Evolutionary conservation across 2,888 invertebrate species (phyloP).

Genomic region (Choreutis nemorana): DNA sequence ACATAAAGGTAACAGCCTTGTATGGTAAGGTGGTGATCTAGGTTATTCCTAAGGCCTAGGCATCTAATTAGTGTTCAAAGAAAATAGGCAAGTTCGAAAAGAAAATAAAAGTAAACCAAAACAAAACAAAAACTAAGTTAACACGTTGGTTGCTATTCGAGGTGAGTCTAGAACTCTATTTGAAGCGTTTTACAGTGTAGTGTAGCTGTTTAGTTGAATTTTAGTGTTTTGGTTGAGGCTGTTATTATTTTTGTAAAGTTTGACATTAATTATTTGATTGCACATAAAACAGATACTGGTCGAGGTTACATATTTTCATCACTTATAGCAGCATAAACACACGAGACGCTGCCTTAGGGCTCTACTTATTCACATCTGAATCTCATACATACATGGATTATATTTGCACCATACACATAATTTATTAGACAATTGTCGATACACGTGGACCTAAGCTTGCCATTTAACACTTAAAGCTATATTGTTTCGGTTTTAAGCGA

Average conservation of each 20-base stretch:
- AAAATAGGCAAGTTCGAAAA: constrained; percentile 55
- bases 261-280: background rate
- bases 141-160: constrained; percentile 58
- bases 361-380: background rate
- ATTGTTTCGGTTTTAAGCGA: constrained; percentile 51
- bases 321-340: too few relatives aligned
- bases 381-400: background rate
- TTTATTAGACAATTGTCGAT: constrained; percentile 16
- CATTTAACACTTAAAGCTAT: constrained; percentile 63
- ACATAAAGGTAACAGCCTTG: constrained; percentile 62
- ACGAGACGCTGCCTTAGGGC: too few relatives aligned
- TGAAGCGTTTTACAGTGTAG: constrained; percentile 56
- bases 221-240: background rate
- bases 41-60: constrained; percentile 63
- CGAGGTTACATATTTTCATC: too few relatives aligned
- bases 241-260: too few relatives aligned
- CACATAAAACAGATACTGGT: too few relatives aligned
- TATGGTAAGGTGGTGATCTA: constrained; percentile 64
- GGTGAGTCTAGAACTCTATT: constrained; percentile 61
- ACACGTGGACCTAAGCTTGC: constrained; percentile 46
- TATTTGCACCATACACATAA: background rate
- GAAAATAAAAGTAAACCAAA: constrained; percentile 36
- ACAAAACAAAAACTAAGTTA: constrained; percentile 54
- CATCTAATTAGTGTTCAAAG: constrained; percentile 61
- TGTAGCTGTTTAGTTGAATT: constrained; percentile 34